Evolutionary conservation across 2,888 invertebrate species (phyloP).

Genomic region (Ectemnius lituratus): DNA sequence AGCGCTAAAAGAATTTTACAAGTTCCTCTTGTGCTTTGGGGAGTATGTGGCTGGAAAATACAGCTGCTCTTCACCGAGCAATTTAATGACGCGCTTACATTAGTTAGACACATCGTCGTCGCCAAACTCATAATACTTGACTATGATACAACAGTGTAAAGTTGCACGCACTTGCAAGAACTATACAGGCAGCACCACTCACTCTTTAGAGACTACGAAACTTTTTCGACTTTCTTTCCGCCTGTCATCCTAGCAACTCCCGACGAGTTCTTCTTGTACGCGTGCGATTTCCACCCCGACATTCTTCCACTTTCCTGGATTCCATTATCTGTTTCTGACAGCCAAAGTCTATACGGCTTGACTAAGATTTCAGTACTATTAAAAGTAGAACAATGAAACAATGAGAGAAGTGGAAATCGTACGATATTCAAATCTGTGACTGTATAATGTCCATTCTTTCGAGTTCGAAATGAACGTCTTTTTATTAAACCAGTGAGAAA

Average conservation of each 20-base stretch:
- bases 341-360: too few relatives aligned
- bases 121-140: too few relatives aligned
- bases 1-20: too few relatives aligned
- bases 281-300: slow-evolving; percentile 18
- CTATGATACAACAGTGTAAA: slow-evolving; percentile 9
- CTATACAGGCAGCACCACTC: slow-evolving; percentile 17
- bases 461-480: slow-evolving; percentile 33
- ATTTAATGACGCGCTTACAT: too few relatives aligned
- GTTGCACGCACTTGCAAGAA: slow-evolving; percentile 23
- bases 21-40: too few relatives aligned
- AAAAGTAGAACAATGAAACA: too few relatives aligned
- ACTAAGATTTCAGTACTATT: too few relatives aligned
- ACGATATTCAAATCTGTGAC: background rate
- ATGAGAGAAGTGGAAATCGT: too few relatives aligned
- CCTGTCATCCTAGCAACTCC: slow-evolving; percentile 30
- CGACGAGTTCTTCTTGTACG: slow-evolving; percentile 29
- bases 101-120: too few relatives aligned
- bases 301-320: slow-evolving; percentile 24
- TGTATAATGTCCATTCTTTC: slow-evolving; percentile 32
- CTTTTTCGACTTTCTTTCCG: slow-evolving; percentile 35
- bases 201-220: slow-evolving; percentile 27
- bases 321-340: slow-evolving; percentile 25
- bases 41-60: too few relatives aligned
- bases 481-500: too few relatives aligned
- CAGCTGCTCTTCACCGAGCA: too few relatives aligned